Percentiles rank a stretch among this genome's conserved stretches.
Conservation (phyloP, 2,113 vertebrate species). For the Poeciliopsis prolifica region DNA sequence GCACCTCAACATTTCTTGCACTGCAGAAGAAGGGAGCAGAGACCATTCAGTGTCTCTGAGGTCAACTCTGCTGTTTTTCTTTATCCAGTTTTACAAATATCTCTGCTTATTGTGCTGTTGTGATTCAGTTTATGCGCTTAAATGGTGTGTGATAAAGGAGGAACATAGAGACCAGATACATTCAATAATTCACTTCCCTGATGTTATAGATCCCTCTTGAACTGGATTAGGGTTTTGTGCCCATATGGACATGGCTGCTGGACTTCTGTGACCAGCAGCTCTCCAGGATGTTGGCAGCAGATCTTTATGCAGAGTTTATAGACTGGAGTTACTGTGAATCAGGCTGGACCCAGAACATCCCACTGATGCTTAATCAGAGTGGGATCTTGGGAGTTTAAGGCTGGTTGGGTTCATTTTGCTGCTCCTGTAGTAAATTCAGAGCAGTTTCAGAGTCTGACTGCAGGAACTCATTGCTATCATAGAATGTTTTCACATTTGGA, state of each 20-base stretch:
- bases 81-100: constrained; percentile 24
- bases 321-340: background rate
- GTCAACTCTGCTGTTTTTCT: constrained; percentile 6
- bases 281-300: background rate
- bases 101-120: constrained; percentile 26
- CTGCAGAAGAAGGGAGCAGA: constrained; percentile 31
- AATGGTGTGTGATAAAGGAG: constrained; percentile 5
- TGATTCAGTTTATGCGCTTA: constrained; percentile 10
- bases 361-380: background rate
- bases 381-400: background rate
- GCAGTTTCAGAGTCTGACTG: background rate
- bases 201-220: too few species aligned
- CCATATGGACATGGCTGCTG: background rate
- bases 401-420: background rate
- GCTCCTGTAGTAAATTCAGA: background rate
- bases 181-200: background rate
- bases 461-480: background rate
- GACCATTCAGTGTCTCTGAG: constrained; percentile 1
- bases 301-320: background rate
- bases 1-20: background rate
- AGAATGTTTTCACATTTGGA: background rate
- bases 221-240: background rate
- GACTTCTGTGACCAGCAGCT: background rate
- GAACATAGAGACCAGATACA: background rate
- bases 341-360: background rate